phyloP scores from a whole-genome alignment of 1,140 invertebrate genomes.

The Temnothorax longispinosus region DNA sequence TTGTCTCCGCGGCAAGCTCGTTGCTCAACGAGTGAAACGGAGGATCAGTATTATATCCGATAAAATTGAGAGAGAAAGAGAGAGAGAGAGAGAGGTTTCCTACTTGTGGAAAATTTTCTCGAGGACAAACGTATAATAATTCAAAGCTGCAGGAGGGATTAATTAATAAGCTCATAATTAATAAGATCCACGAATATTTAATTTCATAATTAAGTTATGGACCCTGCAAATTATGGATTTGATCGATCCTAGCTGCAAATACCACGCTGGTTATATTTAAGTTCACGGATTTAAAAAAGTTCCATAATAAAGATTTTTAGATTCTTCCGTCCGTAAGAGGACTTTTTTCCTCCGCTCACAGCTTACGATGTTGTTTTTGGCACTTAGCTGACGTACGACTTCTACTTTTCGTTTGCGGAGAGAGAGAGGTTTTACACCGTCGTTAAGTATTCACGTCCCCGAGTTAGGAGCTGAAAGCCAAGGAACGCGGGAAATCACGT shows the following conservation, averaged over 20 bases:
- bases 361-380: background rate
- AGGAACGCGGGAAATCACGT: constrained; percentile 36
- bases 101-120: background rate
- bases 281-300: background rate
- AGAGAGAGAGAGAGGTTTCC: background rate
- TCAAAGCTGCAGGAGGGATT: background rate
- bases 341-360: background rate
- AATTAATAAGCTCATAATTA: background rate
- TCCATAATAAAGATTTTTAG: background rate
- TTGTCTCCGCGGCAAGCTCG: background rate
- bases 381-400: background rate
- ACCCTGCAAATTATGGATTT: background rate
- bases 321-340: too few relatives aligned
- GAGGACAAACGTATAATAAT: background rate
- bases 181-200: background rate
- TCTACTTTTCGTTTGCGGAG: background rate
- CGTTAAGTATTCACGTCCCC: constrained; percentile 18
- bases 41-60: constrained; percentile 32
- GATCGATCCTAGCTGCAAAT: background rate
- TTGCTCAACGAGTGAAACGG: background rate
- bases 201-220: background rate
- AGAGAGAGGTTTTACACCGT: background rate
- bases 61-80: constrained; percentile 1
- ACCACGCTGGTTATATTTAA: background rate
- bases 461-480: constrained; percentile 5